A percentile compares a stretch with the other conserved stretches of the same genome.
These are phyloP conservation scores for Loxodonta africana DNA, from an alignment of 2,113 vertebrate species.

Conservation along the genomic window DNA sequence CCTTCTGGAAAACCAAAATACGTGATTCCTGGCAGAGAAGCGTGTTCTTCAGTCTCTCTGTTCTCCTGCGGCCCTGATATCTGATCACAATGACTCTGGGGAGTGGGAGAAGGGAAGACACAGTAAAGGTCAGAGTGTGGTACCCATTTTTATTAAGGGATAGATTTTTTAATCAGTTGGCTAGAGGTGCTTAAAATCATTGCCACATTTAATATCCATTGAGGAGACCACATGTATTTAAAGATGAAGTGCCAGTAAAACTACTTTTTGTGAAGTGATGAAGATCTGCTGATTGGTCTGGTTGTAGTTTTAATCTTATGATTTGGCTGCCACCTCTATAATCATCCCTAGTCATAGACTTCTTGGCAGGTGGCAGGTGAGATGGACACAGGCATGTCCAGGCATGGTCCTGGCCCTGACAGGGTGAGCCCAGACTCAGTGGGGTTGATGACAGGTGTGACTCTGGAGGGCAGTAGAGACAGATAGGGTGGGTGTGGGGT, in stretches of 20 bases:
- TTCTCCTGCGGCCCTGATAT: too few species aligned
- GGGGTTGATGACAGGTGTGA: not conserved
- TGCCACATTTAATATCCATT: not conserved
- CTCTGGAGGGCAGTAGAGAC: not conserved
- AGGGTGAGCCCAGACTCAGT: not conserved
- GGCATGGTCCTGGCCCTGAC: not conserved
- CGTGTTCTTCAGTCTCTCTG: too few species aligned
- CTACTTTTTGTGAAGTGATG: not conserved
- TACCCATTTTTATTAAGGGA: not conserved
- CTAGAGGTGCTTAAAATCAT: not conserved
- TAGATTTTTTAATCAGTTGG: not conserved
- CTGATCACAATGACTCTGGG: not conserved
- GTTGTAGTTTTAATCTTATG: not conserved
- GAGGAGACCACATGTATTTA: not conserved
- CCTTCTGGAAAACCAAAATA: not conserved
- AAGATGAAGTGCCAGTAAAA: not conserved
- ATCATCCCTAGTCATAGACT: too few species aligned
- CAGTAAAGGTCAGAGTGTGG: not conserved
- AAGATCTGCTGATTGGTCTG: not conserved
- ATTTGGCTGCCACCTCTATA: not conserved
- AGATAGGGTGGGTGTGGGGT: not conserved
- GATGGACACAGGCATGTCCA: not conserved
- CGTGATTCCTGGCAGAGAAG: fast-evolving
- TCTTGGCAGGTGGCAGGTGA: not conserved
- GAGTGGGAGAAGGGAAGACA: too few species aligned